Evolutionary conservation across 2,888 invertebrate species (phyloP), one percentile per base, ranked within the genome.

Genomic region (Hypselothyrea guttata): DNA sequence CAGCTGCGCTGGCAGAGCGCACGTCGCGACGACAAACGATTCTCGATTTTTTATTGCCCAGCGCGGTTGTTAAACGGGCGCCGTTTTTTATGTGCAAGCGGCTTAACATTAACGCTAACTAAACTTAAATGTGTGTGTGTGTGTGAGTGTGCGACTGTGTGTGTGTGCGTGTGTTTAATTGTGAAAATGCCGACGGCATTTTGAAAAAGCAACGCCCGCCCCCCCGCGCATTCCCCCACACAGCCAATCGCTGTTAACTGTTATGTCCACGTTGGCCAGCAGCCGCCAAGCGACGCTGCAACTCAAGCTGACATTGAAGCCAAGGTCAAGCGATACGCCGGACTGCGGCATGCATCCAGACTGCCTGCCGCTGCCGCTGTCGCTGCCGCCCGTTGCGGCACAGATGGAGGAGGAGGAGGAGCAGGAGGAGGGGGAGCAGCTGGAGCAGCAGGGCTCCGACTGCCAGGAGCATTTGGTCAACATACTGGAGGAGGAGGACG

Each of bases 281-380:
- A 84, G 74, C 51, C 77, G 85, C 65, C 86, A 71, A 34, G 61
- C 68, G 47, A 68, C 81, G 68, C 77, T 85, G 38, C n/a, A n/a
- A n/a, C n/a, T n/a, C n/a, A 85, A 75, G 55, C 61, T 81, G 47
- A 71, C 61, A 46, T 56, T 67, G 42, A 75, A 54, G 44, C 51
- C 53, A 34, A 57, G 40, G 57, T 33, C 7, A 40, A 41, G 28
- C 34, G 37, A 16, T 41, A 37, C 61, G 56, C 62, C 47, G 57
- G 47, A 8, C 35, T 46, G 72, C 15, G 18, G 5, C 59, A 89
- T 89, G 89, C 89, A 90, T 86, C 89, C 89, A 64, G 89, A 90
- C 74, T 88, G 88, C 59, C 63, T 89, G 74, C 75, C 82, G 11
- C 7, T 88, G 75, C 79, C 88, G 71, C 82, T 88, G 75, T 75